These are phyloP conservation scores for Esox niger DNA, from an alignment of 2,113 vertebrate genomes.

Conservation along the genomic window DNA sequence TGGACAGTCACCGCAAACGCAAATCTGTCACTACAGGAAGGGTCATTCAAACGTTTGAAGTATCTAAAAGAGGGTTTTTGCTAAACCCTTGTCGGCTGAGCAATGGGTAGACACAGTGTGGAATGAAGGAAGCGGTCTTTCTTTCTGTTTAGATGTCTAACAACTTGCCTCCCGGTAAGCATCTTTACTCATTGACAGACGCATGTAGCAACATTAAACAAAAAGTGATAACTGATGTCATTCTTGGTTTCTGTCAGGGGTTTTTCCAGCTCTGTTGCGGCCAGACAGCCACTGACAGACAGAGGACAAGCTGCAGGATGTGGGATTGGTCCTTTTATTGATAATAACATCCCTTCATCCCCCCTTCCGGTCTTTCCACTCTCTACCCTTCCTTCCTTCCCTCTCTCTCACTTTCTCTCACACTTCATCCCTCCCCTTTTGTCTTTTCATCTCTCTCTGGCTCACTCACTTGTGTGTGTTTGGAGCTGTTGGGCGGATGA, in stretches of 20 bases:
- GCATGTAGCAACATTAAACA: not conserved
- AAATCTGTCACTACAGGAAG: too few species aligned
- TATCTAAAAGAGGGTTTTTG: too few species aligned
- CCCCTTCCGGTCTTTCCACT: too few species aligned
- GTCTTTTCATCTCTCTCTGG: too few species aligned
- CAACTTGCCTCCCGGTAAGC: not conserved
- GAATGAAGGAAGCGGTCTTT: slow-evolving; percentile 30
- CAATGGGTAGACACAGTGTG: slow-evolving; percentile 20
- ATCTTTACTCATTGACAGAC: not conserved
- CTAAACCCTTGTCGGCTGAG: too few species aligned
- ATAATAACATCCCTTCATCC: slow-evolving; percentile 28
- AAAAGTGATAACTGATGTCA: not conserved
- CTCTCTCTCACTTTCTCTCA: too few species aligned
- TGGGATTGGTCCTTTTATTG: slow-evolving; percentile 48
- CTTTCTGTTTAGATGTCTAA: slow-evolving; percentile 12
- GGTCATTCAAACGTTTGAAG: too few species aligned
- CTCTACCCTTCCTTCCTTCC: slow-evolving; percentile 25
- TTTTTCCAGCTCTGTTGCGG: slow-evolving; percentile 15
- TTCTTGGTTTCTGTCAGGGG: slow-evolving; percentile 1
- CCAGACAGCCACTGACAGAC: slow-evolving; percentile 1
- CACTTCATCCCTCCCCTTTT: too few species aligned
- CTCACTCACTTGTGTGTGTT: slow-evolving; percentile 42
- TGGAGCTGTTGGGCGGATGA: not conserved
- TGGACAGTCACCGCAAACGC: too few species aligned
- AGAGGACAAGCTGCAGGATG: slow-evolving; percentile 58